These are phyloP conservation scores for Alectoris magna DNA, from an alignment of 2,797 vertebrate genomes.

Conservation along the genomic window DNA sequence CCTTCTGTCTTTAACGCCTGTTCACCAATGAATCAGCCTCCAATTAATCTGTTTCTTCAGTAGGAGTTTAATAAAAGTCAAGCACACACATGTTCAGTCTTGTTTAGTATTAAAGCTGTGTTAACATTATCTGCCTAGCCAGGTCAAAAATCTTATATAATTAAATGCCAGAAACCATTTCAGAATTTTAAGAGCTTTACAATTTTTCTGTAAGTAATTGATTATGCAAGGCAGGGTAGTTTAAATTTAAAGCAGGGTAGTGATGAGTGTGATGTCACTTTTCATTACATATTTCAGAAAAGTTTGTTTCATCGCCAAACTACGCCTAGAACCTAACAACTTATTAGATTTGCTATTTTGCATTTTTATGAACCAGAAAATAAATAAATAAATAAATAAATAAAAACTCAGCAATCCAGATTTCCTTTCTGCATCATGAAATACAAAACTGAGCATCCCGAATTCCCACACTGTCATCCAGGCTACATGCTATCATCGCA, in stretches of 20 bases:
- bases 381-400: background rate
- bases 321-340: constrained; percentile 65
- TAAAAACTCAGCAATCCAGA: background rate
- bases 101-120: constrained; percentile 87
- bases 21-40: constrained; percentile 86
- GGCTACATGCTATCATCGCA: background rate
- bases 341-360: constrained; percentile 74
- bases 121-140: constrained; percentile 90
- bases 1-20: constrained; percentile 88
- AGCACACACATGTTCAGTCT: constrained; percentile 87
- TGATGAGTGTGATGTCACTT: constrained; percentile 73
- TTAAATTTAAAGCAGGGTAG: constrained; percentile 75
- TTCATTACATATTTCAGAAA: constrained; percentile 71
- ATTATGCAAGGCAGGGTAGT: constrained; percentile 73
- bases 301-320: constrained; percentile 77
- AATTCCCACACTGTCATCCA: constrained; percentile 36
- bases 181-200: constrained; percentile 73
- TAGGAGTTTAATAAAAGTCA: constrained; percentile 92
- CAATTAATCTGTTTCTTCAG: constrained; percentile 96
- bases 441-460: constrained; percentile 30
- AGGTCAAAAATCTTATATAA: constrained; percentile 89
- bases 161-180: constrained; percentile 81
- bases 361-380: constrained; percentile 71
- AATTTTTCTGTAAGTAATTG: constrained; percentile 77
- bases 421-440: constrained; percentile 60